Percentiles rank a stretch among this genome's conserved stretches.
These are phyloP conservation scores for Opisthograptis luteolata DNA, from an alignment of 2,888 invertebrate genomes.

Conservation along the genomic window DNA sequence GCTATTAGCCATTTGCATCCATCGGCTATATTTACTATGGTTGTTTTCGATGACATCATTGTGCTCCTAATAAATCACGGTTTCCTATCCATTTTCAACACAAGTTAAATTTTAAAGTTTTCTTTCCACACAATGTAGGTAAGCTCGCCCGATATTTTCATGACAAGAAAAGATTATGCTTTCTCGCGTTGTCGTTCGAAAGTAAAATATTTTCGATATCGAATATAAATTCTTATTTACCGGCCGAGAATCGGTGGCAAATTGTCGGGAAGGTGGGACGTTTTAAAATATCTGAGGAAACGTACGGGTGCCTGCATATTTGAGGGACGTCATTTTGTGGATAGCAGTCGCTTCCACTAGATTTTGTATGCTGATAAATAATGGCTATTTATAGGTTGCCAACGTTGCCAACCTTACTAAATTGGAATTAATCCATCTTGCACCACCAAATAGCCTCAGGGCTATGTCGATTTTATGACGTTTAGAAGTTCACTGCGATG, in stretches of 20 bases:
- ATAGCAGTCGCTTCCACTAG: slow-evolving; percentile 2
- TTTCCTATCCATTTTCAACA: too few relatives aligned
- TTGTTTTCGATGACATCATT: too few relatives aligned
- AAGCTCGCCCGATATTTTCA: slow-evolving; percentile 19
- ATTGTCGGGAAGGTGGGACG: slow-evolving; percentile 36
- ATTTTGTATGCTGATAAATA: not conserved
- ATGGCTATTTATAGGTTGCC: too few relatives aligned
- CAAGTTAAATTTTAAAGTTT: not conserved
- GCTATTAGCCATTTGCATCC: too few relatives aligned
- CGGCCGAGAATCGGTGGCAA: slow-evolving; percentile 40
- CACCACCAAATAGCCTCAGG: too few relatives aligned
- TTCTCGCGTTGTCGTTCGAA: slow-evolving; percentile 17
- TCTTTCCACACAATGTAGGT: not conserved
- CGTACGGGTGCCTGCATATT: slow-evolving; percentile 28
- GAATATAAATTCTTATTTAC: slow-evolving; percentile 43
- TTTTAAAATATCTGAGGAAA: slow-evolving; percentile 37
- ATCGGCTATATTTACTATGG: too few relatives aligned
- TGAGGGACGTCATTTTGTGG: slow-evolving; percentile 27
- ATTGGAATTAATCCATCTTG: too few relatives aligned
- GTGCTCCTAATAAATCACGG: too few relatives aligned
- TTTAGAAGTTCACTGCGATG: too few relatives aligned
- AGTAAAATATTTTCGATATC: slow-evolving; percentile 37
- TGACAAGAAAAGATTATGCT: slow-evolving; percentile 33
- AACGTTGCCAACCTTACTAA: too few relatives aligned
- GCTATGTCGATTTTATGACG: too few relatives aligned